These are phyloP conservation scores for Polia nebulosa DNA, from an alignment of 2,888 invertebrate species.

Conservation along the genomic window DNA sequence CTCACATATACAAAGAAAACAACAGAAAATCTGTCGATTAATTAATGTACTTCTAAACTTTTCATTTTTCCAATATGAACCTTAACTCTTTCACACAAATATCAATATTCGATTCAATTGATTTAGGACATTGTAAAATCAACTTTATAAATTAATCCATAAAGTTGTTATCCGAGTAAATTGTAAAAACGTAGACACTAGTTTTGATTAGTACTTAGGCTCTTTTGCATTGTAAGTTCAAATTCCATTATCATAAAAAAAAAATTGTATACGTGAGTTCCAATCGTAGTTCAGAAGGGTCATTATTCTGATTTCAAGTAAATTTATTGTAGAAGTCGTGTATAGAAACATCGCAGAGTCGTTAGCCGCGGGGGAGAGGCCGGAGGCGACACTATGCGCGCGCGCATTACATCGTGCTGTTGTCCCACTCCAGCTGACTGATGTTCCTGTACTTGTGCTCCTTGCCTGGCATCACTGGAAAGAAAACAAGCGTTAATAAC, in stretches of 20 bases:
- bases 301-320: neutral
- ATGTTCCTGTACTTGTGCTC: conserved; percentile 93
- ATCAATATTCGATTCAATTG: neutral
- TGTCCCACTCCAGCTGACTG: conserved; percentile 95
- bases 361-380: conserved; percentile 57
- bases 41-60: neutral
- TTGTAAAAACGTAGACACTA: neutral
- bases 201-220: no score
- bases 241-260: no score
- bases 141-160: neutral
- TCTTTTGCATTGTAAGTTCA: no score
- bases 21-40: neutral
- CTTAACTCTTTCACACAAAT: neutral
- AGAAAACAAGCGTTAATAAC: conserved; percentile 4
- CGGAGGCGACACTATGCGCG: conserved; percentile 53
- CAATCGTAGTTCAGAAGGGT: neutral
- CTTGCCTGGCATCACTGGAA: conserved; percentile 86
- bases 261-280: conserved; percentile 22
- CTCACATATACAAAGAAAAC: conserved; percentile 22
- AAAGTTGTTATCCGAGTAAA: conserved; percentile 13
- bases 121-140: neutral
- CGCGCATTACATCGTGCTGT: conserved; percentile 93
- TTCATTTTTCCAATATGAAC: conserved; percentile 3
- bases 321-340: conserved; percentile 39
- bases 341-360: conserved; percentile 55